Evolutionary conservation across 2,113 vertebrate genomes (phyloP).

Genomic region (Hepsetus odoe): DNA sequence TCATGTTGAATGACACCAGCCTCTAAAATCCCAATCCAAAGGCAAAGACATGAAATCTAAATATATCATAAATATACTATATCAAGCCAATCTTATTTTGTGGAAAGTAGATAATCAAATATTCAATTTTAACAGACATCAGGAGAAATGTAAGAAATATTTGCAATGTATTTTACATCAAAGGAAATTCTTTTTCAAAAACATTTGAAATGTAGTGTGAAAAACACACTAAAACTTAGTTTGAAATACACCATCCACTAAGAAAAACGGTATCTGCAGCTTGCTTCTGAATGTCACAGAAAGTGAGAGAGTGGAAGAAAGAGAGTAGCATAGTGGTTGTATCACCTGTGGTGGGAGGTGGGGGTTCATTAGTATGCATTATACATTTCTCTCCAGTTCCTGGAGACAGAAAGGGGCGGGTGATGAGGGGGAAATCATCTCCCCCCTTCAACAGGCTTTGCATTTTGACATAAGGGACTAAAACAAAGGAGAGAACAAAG

Average conservation of each 20-base stretch:
- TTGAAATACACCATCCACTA: constrained; percentile 7
- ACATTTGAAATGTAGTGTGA: background rate
- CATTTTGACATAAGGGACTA: constrained; percentile 23
- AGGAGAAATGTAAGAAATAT: background rate
- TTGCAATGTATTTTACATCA: background rate
- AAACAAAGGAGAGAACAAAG: constrained; percentile 34
- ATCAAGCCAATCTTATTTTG: background rate
- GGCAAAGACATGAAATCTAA: background rate
- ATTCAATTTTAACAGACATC: background rate
- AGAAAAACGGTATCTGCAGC: constrained; percentile 18
- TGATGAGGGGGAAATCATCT: constrained; percentile 8
- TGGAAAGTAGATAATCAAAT: background rate
- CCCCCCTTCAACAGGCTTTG: constrained; percentile 17
- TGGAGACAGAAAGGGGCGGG: constrained; percentile 28
- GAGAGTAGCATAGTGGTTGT: constrained; percentile 37
- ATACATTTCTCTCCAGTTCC: constrained; percentile 46
- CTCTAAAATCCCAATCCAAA: background rate
- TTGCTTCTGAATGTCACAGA: constrained; percentile 30
- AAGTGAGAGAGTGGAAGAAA: constrained; percentile 14
- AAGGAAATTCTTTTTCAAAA: background rate
- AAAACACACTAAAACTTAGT: background rate
- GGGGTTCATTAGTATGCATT: constrained; percentile 56
- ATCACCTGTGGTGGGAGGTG: constrained; percentile 55
- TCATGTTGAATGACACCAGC: constrained; percentile 13
- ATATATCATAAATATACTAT: background rate